Percentiles rank a stretch among this genome's conserved stretches.
phyloP scores from a whole-genome alignment of 2,888 invertebrate genomes.

The Macaria liturata region DNA sequence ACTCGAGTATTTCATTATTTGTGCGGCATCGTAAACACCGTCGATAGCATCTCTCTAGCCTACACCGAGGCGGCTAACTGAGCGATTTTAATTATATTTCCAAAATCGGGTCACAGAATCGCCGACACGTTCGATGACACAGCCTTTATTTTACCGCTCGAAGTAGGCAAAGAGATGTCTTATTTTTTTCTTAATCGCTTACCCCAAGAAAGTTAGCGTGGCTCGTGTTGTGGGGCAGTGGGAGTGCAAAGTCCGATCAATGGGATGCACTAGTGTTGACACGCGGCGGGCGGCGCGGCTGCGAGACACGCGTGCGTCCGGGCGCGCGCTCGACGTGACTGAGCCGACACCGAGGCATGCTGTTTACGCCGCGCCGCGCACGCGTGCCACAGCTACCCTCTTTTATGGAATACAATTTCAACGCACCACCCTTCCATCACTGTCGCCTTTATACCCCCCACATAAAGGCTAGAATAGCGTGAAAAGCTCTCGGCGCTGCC shows the following conservation, averaged over 20 bases:
- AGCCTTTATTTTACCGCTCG: neutral
- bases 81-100: slow-evolving; percentile 41
- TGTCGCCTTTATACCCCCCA: slow-evolving; percentile 32
- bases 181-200: slow-evolving; percentile 31
- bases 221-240: slow-evolving; percentile 39
- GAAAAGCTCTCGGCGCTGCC: slow-evolving; percentile 11
- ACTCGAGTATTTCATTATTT: slow-evolving; percentile 22
- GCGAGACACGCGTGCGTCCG: slow-evolving; percentile 41
- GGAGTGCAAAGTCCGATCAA: slow-evolving; percentile 39
- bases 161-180: neutral
- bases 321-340: slow-evolving; percentile 59
- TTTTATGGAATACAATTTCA: slow-evolving; percentile 24
- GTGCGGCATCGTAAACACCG: slow-evolving; percentile 21
- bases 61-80: slow-evolving; percentile 26
- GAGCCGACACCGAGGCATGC: slow-evolving; percentile 41
- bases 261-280: slow-evolving; percentile 54
- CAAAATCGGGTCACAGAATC: slow-evolving; percentile 46
- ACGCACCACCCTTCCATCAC: slow-evolving; percentile 35
- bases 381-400: slow-evolving; percentile 63
- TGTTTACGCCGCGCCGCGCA: slow-evolving; percentile 71
- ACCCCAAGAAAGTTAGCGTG: slow-evolving; percentile 57
- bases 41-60: slow-evolving; percentile 29
- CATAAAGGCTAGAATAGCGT: slow-evolving; percentile 35
- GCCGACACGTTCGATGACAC: slow-evolving; percentile 11
- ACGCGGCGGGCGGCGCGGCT: slow-evolving; percentile 48